Evolutionary conservation across 1,140 invertebrate species (phyloP).

Genomic region (Periplaneta americana): DNA sequence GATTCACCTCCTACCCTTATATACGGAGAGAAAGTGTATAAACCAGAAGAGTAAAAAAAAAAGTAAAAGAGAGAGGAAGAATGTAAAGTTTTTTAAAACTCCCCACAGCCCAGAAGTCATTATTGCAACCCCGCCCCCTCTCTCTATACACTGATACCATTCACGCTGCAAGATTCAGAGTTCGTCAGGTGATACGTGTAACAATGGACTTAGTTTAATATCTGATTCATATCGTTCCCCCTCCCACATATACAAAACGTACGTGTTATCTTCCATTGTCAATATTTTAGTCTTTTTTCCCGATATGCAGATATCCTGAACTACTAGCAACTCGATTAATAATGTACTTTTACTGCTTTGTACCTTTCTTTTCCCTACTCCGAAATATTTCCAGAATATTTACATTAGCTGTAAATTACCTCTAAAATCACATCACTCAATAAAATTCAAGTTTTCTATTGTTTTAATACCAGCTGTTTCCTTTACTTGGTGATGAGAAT

Average conservation of each 20-base stretch:
- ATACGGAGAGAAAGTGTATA: background rate
- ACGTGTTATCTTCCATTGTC: background rate
- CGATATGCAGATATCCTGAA: no score
- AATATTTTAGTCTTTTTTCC: background rate
- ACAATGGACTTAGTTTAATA: background rate
- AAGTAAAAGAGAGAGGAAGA: background rate
- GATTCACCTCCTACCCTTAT: background rate
- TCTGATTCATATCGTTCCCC: background rate
- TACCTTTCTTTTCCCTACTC: no score
- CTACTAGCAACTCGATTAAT: no score
- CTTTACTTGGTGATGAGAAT: no score
- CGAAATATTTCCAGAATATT: no score
- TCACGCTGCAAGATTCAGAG: background rate
- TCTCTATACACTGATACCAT: background rate
- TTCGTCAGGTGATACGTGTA: background rate
- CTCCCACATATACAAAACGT: background rate
- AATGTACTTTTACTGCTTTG: no score
- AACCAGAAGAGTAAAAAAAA: background rate
- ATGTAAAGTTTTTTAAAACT: conserved; percentile 8
- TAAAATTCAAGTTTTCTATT: no score
- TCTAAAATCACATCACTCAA: no score
- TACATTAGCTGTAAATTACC: no score
- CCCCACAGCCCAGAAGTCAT: conserved; percentile 9
- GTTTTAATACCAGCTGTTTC: no score
- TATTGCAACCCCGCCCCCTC: conserved; percentile 3